These are phyloP conservation scores for Proales similis DNA, from an alignment of 1,140 invertebrate genomes.

Conservation along the genomic window DNA sequence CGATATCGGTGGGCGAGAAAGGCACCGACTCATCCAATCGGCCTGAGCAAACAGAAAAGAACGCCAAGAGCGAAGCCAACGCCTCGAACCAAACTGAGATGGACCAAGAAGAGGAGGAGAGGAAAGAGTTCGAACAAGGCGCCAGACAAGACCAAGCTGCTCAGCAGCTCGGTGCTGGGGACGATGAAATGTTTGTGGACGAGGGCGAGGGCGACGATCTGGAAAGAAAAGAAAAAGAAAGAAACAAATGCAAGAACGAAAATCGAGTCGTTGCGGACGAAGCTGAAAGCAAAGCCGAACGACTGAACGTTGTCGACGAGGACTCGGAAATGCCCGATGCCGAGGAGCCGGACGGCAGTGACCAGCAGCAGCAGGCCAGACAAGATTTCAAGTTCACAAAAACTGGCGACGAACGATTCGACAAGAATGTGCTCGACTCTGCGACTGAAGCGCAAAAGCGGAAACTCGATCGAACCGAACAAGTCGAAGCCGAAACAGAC, in stretches of 20 bases:
- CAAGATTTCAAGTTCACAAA: slow-evolving; percentile 17
- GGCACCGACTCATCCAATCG: too few relatives aligned
- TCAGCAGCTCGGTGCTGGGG: not conserved
- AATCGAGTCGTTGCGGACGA: slow-evolving; percentile 6
- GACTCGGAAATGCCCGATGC: too few relatives aligned
- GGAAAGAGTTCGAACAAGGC: not conserved
- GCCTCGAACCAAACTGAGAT: not conserved
- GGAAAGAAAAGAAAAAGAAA: not conserved
- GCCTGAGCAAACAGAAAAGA: too few relatives aligned
- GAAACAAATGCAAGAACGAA: slow-evolving; percentile 20
- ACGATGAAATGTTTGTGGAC: not conserved
- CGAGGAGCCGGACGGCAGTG: not conserved
- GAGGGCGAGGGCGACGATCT: not conserved
- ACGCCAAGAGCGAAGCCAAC: not conserved
- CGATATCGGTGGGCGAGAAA: not conserved
- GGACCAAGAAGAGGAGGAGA: not conserved
- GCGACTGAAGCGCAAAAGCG: slow-evolving; percentile 23
- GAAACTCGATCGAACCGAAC: not conserved
- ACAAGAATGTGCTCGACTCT: not conserved
- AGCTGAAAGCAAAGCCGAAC: not conserved
- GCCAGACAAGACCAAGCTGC: not conserved
- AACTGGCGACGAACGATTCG: not conserved
- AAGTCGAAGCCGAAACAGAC: not conserved
- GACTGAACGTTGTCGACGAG: slow-evolving; percentile 19
- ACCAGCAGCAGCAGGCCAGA: not conserved